Base-by-base conservation (phyloP, 2,797 vertebrate species). In the Acomys russatus region DNA sequence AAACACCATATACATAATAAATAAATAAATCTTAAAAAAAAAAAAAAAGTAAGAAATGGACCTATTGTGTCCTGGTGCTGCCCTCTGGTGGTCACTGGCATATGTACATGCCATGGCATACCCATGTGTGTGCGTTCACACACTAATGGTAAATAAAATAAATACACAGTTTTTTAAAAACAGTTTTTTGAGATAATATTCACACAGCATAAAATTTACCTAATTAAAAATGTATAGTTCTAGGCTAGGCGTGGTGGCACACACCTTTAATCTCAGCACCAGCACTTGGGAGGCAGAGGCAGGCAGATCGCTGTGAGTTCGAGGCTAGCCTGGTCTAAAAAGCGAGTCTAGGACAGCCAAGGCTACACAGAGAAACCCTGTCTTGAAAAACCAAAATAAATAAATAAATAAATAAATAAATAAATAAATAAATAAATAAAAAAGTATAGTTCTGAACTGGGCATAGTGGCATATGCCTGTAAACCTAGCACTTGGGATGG, bases 31-130 rank as follows among this genome's bases (percentile, higher is more conserved):
- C n/a, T n/a, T n/a, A 44, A 44, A 44, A 44, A 44, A 44, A n/a
- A n/a, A n/a, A 44, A 44, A 44, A 44, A 44, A 44, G 44, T 73
- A 73, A 38, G 66, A 22, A 86, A 5, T 79, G 44, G 38, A 79
- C 15, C 11, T 54, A 25, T 0, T 6, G 1, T 94, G 88, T 54
- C 91, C 74, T 87, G 9, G 17, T 94, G 66, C 92, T 97, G 92
- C 79, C 90, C 96, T 95, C 97, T 91, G 85, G 88, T 92, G 94
- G 92, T 71, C 54, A 83, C 10, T 87, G 51, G 9, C 44, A 25
- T 54, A 9, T 15, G 25, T 9, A n/a, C 64, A 51, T 10, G 9
- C 28, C 44, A 11, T 12, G 2, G 17, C 82, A 17, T 25, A 25
- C 3, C 44, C 30, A n/a, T n/a, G 6, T 4, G 2, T 23, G 63